Evolutionary conservation across 2,113 vertebrate species (phyloP).

Genomic region (Phyllopteryx taeniolatus): DNA sequence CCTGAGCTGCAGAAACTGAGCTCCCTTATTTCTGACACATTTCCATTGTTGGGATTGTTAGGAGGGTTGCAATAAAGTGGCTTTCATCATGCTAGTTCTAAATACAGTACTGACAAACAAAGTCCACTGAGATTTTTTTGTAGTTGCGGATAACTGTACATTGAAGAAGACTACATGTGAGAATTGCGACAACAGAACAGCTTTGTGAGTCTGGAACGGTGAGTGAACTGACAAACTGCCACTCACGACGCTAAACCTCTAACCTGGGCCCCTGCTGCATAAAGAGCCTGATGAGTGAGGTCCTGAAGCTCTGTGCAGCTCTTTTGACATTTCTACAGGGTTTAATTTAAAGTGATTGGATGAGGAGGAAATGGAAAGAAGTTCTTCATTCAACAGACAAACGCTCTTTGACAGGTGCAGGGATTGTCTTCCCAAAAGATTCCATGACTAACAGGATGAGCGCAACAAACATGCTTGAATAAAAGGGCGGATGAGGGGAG

Average conservation of each 20-base stretch:
- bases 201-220: constrained; percentile 16
- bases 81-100: background rate
- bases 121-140: background rate
- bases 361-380: constrained; percentile 46
- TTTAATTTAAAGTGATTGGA: constrained; percentile 51
- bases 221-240: constrained; percentile 44
- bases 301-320: constrained; percentile 32
- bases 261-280: constrained; percentile 29
- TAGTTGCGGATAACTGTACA: background rate
- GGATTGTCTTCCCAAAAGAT: constrained; percentile 45
- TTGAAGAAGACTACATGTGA: constrained; percentile 2
- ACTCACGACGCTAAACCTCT: constrained; percentile 45
- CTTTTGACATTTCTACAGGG: constrained; percentile 39
- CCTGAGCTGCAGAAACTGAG: constrained; percentile 6
- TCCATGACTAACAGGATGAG: constrained; percentile 43
- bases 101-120: background rate
- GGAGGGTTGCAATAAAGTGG: constrained; percentile 18
- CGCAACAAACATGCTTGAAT: constrained; percentile 28
- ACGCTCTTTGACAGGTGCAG: constrained; percentile 52
- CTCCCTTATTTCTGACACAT: constrained; percentile 20
- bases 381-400: constrained; percentile 53
- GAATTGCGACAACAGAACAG: constrained; percentile 9
- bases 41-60: constrained; percentile 17
- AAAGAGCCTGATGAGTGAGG: constrained; percentile 50
- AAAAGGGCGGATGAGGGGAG: constrained; percentile 4